A percentile compares a stretch with the other conserved stretches of the same genome.
Conservation (phyloP, 2,113 vertebrate species). For the Dromiciops gliroides region DNA sequence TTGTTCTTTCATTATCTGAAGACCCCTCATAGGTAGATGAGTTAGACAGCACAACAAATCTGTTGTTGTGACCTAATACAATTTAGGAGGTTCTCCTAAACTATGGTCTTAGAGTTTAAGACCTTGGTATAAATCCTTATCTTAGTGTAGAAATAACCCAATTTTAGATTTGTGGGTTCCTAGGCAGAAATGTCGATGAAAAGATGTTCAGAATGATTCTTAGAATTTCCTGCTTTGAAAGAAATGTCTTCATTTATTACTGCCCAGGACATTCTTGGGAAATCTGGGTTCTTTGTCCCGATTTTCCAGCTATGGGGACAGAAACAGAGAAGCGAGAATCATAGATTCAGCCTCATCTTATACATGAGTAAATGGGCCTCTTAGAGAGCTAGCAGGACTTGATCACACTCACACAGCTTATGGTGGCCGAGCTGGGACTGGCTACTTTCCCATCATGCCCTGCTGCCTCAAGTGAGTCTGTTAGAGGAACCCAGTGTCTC, state of each 20-base stretch:
- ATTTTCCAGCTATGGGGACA: neutral
- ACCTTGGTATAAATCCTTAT: neutral
- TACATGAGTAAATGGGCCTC: neutral
- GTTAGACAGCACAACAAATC: no score
- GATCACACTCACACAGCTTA: neutral
- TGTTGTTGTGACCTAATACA: no score
- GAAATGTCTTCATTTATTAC: neutral
- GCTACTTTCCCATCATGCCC: neutral
- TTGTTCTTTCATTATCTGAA: neutral
- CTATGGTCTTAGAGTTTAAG: neutral
- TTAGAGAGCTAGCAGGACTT: neutral
- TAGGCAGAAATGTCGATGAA: neutral
- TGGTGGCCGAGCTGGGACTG: neutral
- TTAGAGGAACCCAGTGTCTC: neutral
- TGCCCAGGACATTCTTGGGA: neutral
- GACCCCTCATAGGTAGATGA: neutral
- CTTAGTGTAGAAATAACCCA: neutral
- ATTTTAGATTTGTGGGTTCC: neutral
- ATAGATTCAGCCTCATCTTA: neutral
- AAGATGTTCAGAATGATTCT: neutral
- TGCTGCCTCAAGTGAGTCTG: neutral
- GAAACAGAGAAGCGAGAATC: neutral
- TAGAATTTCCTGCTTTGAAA: neutral
- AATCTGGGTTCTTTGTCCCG: neutral
- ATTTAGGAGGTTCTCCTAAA: neutral